phyloP scores from a whole-genome alignment of 2,888 invertebrate genomes.

The Cheilosia impressa region DNA sequence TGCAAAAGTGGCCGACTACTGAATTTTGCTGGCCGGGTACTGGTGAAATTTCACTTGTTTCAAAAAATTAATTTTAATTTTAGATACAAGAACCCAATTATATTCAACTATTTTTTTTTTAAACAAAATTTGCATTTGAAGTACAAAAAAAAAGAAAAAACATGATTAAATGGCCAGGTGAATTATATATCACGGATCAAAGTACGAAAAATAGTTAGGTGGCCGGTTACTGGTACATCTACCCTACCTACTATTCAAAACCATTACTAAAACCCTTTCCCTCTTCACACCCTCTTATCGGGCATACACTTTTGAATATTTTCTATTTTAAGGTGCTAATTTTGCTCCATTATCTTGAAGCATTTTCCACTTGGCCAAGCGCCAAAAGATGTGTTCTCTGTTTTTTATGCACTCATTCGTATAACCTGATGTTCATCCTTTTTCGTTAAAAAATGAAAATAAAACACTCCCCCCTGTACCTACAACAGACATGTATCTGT shows the following conservation, averaged over 20 bases:
- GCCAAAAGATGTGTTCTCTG: conserved; percentile 37
- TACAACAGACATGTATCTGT: background rate
- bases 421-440: conserved; percentile 11
- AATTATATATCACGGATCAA: too few relatives aligned
- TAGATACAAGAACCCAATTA: too few relatives aligned
- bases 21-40: too few relatives aligned
- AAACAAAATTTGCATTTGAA: too few relatives aligned
- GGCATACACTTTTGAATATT: conserved; percentile 27
- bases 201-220: too few relatives aligned
- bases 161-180: too few relatives aligned
- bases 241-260: background rate
- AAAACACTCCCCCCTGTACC: background rate
- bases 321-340: conserved; percentile 65
- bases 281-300: background rate
- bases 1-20: too few relatives aligned
- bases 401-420: background rate
- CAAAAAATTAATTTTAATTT: too few relatives aligned
- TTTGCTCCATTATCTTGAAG: conserved; percentile 56
- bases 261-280: conserved; percentile 13
- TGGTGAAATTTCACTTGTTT: too few relatives aligned
- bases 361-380: conserved; percentile 63
- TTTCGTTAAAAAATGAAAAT: conserved; percentile 6
- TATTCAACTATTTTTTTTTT: too few relatives aligned
- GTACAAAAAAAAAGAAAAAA: too few relatives aligned
- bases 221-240: too few relatives aligned